Evolutionary conservation across 1,140 invertebrate genomes (phyloP).

Genomic region (Cyphomyrmex costatus): DNA sequence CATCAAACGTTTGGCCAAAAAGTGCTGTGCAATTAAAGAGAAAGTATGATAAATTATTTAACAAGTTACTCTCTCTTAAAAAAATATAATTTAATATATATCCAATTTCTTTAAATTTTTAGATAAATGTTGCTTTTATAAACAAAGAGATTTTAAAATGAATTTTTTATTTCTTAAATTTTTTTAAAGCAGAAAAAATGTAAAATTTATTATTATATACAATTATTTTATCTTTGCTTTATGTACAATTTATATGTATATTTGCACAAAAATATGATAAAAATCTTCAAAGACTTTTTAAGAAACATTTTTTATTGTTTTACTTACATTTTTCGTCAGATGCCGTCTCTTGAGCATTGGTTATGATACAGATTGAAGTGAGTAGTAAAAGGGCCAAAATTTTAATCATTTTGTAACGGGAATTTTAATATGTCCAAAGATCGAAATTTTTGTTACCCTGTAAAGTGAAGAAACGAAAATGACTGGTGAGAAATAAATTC

Average conservation of each 20-base stretch:
- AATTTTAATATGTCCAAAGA: constrained; percentile 65
- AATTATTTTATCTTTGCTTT: constrained; percentile 1
- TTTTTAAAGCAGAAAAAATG: not conserved
- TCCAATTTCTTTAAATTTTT: not conserved
- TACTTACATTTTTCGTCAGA: constrained; percentile 80
- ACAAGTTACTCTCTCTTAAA: not conserved
- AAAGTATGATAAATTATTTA: constrained; percentile 5
- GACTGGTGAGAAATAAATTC: not conserved
- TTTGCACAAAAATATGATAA: not conserved
- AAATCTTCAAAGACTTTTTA: not conserved
- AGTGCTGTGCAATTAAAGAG: constrained; percentile 71
- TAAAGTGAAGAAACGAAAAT: constrained; percentile 52
- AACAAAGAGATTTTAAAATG: not conserved
- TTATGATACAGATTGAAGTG: constrained; percentile 76
- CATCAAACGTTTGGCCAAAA: constrained; percentile 84
- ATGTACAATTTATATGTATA: not conserved
- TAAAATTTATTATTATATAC: not conserved
- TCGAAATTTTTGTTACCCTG: constrained; percentile 72
- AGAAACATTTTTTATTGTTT: not conserved
- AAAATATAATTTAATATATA: not conserved
- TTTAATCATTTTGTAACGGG: constrained; percentile 79
- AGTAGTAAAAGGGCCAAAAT: constrained; percentile 79
- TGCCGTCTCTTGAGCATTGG: constrained; percentile 79
- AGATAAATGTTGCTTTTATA: not conserved
- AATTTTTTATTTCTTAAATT: not conserved